Base-by-base conservation (phyloP, 2,888 invertebrate genomes). In the Scaeva pyrastri region DNA sequence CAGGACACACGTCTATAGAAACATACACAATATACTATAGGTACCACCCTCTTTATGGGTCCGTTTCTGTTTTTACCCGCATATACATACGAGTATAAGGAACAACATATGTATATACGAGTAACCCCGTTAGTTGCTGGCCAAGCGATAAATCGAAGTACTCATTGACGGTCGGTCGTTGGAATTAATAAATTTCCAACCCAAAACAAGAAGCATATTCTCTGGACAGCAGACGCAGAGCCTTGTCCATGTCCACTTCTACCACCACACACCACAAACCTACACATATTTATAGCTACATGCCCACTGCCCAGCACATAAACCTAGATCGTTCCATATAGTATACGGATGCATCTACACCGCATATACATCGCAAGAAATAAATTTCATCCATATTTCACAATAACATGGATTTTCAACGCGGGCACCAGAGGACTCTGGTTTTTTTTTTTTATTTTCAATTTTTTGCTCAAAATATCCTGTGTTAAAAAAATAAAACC, bases 361-460 rank as follows among this genome's bases (percentile, higher is more conserved):
- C 77, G 23, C 52, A 50, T 72, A 41, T 43, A 64, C 80, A 66
- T 74, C 70, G 73, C 64, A 55, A 56, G 77, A 70, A 82, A 86
- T 82, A 86, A 77, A 86, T 86, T 86, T 86, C 73, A 74, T 76
- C 82, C 77, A 86, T 86, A 86, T 86, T 86, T 82, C 82, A 86
- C 86, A 73, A 60, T 48, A 78, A 81, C 85, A 73, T 77, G 82
- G 70, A 81, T 81, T 77, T 86, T 68, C 77, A 77, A 64, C 85
- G 80, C 62, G 64, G 39, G 8, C 26, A 56, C 52, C 26, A 50
- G 50, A 64, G 12, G 52, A 16, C 12, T 6, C 19, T n/a, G n/a
- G n/a, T n/a, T 66, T 43, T 36, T 66, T 43, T 56, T 36, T 48
- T 52, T 1, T 2, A 39, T 16, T 31, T 31, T 31, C 31, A 31